Conservation (phyloP, 2,797 vertebrate species). For the Notamacropus eugenii region DNA sequence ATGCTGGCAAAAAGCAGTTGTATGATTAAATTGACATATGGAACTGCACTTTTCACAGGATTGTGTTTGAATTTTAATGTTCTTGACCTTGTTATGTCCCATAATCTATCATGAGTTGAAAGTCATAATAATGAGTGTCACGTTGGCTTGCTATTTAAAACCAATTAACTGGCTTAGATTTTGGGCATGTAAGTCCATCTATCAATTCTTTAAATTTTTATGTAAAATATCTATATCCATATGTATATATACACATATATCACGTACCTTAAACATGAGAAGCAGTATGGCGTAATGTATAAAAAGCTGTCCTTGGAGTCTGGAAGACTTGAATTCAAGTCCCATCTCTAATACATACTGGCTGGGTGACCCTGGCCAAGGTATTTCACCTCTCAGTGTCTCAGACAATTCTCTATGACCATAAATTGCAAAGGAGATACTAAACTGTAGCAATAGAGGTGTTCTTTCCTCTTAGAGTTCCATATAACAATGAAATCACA, state of each 20-base stretch:
- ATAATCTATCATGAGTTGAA: constrained; percentile 32
- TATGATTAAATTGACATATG: constrained; percentile 17
- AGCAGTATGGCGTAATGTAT: neutral
- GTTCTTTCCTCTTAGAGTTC: neutral
- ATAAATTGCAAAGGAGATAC: neutral
- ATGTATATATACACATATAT: neutral
- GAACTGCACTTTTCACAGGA: constrained; percentile 28
- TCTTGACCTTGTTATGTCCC: constrained; percentile 30
- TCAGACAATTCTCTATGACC: neutral
- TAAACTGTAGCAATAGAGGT: neutral
- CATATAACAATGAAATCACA: neutral
- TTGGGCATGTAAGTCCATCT: neutral
- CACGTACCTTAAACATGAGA: neutral
- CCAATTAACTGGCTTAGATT: constrained; percentile 25
- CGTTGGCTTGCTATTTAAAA: constrained; percentile 48
- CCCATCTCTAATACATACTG: neutral
- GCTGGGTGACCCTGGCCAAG: neutral
- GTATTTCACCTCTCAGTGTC: neutral
- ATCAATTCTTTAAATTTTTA: neutral
- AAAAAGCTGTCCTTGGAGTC: neutral
- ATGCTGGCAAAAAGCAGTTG: constrained; percentile 2
- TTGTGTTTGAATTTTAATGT: constrained; percentile 48
- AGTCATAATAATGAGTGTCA: constrained; percentile 49
- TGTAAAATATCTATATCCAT: constrained; percentile 1
- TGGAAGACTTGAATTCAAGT: neutral